Evolutionary conservation across 2,797 vertebrate species (phyloP).

Genomic region (Toxotes lorentzi): DNA sequence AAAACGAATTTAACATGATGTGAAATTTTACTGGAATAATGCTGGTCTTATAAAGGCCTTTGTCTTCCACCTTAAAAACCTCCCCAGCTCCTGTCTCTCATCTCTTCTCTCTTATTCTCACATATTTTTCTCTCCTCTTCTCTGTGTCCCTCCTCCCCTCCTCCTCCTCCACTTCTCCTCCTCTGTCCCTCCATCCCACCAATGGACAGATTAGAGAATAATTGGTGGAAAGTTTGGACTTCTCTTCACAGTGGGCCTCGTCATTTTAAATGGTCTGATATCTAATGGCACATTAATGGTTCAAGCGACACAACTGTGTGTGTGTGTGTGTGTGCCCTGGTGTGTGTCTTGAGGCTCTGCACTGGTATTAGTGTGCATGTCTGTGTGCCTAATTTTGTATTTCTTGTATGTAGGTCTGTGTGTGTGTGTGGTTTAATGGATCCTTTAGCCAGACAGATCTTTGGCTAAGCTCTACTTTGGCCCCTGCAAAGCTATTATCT

Average conservation of each 20-base stretch:
- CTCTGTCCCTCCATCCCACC: conserved; percentile 30
- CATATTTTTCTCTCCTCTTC: neutral
- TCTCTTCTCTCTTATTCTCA: neutral
- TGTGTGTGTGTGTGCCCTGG: neutral
- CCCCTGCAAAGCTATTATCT: conserved; percentile 74
- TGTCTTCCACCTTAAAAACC: neutral
- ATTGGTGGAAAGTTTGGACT: conserved; percentile 68
- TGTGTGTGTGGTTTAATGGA: conserved; percentile 64
- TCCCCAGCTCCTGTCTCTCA: neutral
- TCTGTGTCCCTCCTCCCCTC: neutral
- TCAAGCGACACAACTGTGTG: conserved; percentile 39
- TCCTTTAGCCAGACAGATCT: conserved; percentile 70
- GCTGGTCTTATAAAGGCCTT: neutral
- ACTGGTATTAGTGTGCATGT: conserved; percentile 50
- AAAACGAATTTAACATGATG: neutral
- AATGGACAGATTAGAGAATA: conserved; percentile 58
- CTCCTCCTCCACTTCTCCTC: neutral
- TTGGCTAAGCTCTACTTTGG: conserved; percentile 62
- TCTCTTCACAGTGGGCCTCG: conserved; percentile 56
- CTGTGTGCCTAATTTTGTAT: conserved; percentile 48
- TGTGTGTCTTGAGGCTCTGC: conserved; percentile 30
- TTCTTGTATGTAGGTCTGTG: conserved; percentile 42
- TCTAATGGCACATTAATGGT: conserved; percentile 67
- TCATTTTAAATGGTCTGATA: conserved; percentile 60
- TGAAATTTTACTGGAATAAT: neutral